Evolutionary conservation across 2,113 vertebrate species (phyloP).

Genomic region (Menura novaehollandiae): DNA sequence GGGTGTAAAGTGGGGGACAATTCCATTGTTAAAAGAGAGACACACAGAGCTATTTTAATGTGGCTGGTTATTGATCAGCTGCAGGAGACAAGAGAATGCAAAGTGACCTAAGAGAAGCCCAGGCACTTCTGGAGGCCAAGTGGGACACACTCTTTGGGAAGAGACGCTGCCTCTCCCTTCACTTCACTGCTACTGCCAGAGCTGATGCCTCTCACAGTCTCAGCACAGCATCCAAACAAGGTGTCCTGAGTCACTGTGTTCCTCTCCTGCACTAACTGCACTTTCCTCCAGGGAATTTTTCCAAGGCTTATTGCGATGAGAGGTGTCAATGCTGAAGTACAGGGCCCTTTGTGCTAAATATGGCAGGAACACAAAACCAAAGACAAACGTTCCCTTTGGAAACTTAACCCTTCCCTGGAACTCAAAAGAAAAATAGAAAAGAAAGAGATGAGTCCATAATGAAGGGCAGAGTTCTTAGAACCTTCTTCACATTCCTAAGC

Average conservation of each 20-base stretch:
- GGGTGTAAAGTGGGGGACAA: background rate
- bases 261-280: background rate
- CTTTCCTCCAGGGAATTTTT: background rate
- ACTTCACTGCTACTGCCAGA: background rate
- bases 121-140: background rate
- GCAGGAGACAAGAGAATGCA: background rate
- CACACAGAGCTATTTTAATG: accelerated
- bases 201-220: background rate
- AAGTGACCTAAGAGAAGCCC: background rate
- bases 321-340: background rate
- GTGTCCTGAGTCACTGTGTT: background rate
- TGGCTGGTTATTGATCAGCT: background rate
- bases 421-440: background rate
- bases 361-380: background rate
- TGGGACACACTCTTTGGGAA: background rate
- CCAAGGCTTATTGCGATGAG: background rate
- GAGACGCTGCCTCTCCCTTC: background rate
- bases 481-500: background rate
- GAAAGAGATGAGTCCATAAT: background rate
- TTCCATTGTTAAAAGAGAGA: background rate
- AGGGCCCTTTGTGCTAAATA: background rate
- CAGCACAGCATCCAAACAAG: background rate
- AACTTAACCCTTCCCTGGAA: background rate
- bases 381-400: background rate
- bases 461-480: background rate